Conservation (phyloP, 1,140 invertebrate genomes). For the Scylla paramamosain region DNA sequence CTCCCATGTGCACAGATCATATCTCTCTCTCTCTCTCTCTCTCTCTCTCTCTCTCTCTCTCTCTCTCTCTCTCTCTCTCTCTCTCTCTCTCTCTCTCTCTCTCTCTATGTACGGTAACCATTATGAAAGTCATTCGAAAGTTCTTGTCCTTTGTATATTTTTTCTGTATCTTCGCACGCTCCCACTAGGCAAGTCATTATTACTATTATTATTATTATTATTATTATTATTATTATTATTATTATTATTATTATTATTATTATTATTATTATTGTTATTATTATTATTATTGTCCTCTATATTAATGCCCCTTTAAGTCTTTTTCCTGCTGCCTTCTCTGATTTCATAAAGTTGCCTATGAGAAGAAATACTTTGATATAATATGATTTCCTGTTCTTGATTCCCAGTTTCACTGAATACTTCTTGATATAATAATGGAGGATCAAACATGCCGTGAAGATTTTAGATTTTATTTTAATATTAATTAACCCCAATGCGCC, state of each 20-base stretch:
- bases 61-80: not conserved
- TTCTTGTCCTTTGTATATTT: not conserved
- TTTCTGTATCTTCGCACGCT: not conserved
- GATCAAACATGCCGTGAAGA: too few species aligned
- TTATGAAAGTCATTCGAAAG: slow-evolving; percentile 13
- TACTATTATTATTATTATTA: slow-evolving; percentile 14
- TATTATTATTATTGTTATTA: not conserved
- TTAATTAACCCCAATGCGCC: too few species aligned
- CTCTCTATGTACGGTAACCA: slow-evolving; percentile 41
- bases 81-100: slow-evolving; percentile 45
- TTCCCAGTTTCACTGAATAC: too few species aligned
- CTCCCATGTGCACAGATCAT: not conserved
- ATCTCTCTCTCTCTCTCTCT: slow-evolving; percentile 29
- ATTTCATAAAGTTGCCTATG: too few species aligned
- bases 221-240: not conserved
- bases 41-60: not conserved
- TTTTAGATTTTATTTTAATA: too few species aligned
- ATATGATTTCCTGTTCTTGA: too few species aligned
- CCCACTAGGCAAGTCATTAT: not conserved
- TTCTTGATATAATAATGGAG: too few species aligned
- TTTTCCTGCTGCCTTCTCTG: too few species aligned
- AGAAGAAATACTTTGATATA: too few species aligned
- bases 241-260: not conserved
- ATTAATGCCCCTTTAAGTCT: too few species aligned
- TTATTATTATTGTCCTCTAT: not conserved